Base-by-base conservation (phyloP, 2,888 invertebrate genomes). In the Cordilura impudica region DNA sequence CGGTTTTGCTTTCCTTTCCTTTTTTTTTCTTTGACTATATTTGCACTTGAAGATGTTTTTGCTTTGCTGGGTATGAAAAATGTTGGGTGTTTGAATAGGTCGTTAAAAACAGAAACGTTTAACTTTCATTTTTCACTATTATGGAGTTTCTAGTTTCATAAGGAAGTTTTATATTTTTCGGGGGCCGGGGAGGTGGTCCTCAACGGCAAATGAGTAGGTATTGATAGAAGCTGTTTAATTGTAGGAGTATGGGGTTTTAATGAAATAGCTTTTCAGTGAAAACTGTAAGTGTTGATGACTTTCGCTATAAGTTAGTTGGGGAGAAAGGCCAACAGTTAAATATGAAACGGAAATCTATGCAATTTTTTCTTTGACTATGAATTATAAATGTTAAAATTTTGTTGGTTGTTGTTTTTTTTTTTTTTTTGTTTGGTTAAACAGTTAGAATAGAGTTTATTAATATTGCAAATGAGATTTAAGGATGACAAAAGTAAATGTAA, bases 91-190 rank as follows among this genome's bases (percentile, higher is more conserved):
- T 80, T 76, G 63, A 80, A 76, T 76, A 49, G 67, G 76, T 80
- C 80, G 82, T 83, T 82, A 83, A 79, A 76, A 83, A 83, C 82
- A 81, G 85, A 84, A 83, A 82, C 83, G 78, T 83, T 84, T 83
- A 76, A 76, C 76, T 81, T 81, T 77, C 76, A 73, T 81, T 72
- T 74, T 76, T 70, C 69, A 63, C 78, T 74, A 74, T 74, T 74
- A 74, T 61, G 43, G 23, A 71, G 70, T 71, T 72, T 53, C 43
- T 72, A 78, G 63, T 69, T 31, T 61, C 49, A 51, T 61, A 45
- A 74, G 65, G 70, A 78, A 74, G 70, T 78, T 78, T 78, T 70
- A 65, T 60, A 67, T 65, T 31, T 66, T 19, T 21, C 35, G 60
- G 31, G 29, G 47, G 16, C n/a, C n/a, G n/a, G n/a, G n/a, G n/a